phyloP scores from a whole-genome alignment of 2,113 vertebrate genomes.

The Epinephelus lanceolatus region DNA sequence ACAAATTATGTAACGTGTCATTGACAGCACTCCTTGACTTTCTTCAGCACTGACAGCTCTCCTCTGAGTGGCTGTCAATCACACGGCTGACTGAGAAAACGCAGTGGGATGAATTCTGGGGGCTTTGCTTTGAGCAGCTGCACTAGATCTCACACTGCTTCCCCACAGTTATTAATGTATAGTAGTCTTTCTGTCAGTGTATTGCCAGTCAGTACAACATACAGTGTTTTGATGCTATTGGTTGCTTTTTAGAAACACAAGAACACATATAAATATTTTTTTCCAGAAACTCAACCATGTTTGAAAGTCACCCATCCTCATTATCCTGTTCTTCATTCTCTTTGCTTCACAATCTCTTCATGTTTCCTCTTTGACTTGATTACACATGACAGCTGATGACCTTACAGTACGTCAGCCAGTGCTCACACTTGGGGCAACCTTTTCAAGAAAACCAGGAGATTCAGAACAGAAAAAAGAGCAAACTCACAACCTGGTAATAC shows the following conservation, averaged over 20 bases:
- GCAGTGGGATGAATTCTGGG: background rate
- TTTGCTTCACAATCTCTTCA: background rate
- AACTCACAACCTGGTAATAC: background rate
- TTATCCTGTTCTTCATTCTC: background rate
- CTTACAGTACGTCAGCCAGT: background rate
- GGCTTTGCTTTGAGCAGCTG: slow-evolving; percentile 23
- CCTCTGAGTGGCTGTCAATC: slow-evolving; percentile 56
- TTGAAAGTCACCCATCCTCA: background rate
- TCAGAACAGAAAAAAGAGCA: background rate
- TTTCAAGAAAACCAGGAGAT: slow-evolving; percentile 19
- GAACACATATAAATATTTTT: background rate
- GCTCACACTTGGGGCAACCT: background rate
- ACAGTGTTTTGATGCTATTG: slow-evolving; percentile 10
- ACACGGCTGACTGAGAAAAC: slow-evolving; percentile 12
- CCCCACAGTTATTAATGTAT: slow-evolving; percentile 1
- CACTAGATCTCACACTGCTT: background rate
- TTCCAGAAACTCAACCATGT: background rate
- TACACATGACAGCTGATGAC: slow-evolving; percentile 28
- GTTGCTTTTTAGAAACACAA: slow-evolving; percentile 13
- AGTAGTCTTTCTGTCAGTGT: background rate
- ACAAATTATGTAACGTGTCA: slow-evolving; percentile 40
- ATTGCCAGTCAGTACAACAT: slow-evolving; percentile 6
- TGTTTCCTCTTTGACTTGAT: slow-evolving; percentile 35
- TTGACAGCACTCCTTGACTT: slow-evolving; percentile 37
- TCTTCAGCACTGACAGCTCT: slow-evolving; percentile 33